A percentile compares a stretch with the other conserved stretches of the same genome.
Conservation (phyloP, 1,140 invertebrate species). For the Aphaenogaster floridana region DNA sequence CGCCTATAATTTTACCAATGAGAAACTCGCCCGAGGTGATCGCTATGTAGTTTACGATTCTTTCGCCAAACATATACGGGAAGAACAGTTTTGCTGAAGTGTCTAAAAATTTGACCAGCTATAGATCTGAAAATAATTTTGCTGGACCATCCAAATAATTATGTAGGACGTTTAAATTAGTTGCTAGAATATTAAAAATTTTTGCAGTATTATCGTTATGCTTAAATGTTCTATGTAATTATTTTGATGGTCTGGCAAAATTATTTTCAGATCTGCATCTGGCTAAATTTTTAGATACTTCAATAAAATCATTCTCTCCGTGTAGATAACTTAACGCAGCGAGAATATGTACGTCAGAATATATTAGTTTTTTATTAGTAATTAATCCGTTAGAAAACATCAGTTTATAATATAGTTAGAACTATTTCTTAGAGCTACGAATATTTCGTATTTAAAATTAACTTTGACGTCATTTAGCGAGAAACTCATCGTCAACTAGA, state of each 20-base stretch:
- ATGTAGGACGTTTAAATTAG: no score
- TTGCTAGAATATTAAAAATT: no score
- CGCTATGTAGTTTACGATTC: not conserved
- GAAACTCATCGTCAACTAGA: not conserved
- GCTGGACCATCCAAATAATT: no score
- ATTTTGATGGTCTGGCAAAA: no score
- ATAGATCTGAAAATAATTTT: no score
- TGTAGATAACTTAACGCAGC: not conserved
- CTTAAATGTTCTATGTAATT: no score
- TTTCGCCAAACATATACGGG: not conserved
- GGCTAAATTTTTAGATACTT: no score
- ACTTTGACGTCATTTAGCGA: not conserved
- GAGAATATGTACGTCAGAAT: not conserved
- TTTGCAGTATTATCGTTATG: no score
- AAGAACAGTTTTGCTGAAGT: no score
- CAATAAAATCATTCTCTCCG: no score
- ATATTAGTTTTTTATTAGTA: not conserved
- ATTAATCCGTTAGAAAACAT: not conserved
- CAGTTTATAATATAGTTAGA: not conserved
- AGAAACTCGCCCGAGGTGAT: slow-evolving; percentile 16
- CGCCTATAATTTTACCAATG: slow-evolving; percentile 8
- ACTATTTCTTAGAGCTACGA: not conserved
- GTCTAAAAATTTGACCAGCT: no score
- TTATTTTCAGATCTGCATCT: no score
- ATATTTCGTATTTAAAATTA: not conserved